Base-by-base conservation (phyloP, 1,140 invertebrate genomes). In the Oreohelix idahoensis region DNA sequence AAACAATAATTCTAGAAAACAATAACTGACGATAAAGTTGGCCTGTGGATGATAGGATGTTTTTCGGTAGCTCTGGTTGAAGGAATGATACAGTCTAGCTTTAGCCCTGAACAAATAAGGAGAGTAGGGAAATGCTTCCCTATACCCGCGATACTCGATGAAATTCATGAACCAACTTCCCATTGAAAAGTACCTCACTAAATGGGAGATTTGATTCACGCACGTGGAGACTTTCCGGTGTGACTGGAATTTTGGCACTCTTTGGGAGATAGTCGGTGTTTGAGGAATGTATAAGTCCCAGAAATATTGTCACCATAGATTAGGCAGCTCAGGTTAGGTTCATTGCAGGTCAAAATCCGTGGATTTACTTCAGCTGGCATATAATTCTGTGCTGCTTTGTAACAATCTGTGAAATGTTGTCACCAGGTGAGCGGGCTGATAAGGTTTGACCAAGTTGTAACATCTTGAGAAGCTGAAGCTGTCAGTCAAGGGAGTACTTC, bases 31-130 rank as follows among this genome's bases (percentile, higher is more conserved):
- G 63, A 66, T 66, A 29, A 66, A 66, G 8, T 35, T 2, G 29
- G 15, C 0, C 8, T 66, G 2, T 0, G 63, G 63, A 66, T 66
- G 63, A 66, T n/a, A 66, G 63, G 63, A 66, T 66, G 63, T 66
- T 32, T 66, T 66, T 5, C n/a, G 29, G n/a, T 32, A 0, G 29
- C 63, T 66, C 63, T 29, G 63, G 63, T 66, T 66, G 63, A 32
- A 66, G 4, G 63, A 66, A 66, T 66, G 63, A 66, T 66, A 66
- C 63, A 66, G 63, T 66, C 51, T 66, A 35, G 63, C 5, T 66
- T 66, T 29, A 32, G 17, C 17, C 63, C 32, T 66, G 32, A 66
- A 32, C 29, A 66, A 66, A 66, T n/a, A 66, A 66, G 26, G 26
- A n/a, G 8, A 5, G 23, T 66, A 8, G 4, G 20, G 63, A 17